phyloP scores from a whole-genome alignment of 2,888 invertebrate species.

The Meghimatium bilineatum region DNA sequence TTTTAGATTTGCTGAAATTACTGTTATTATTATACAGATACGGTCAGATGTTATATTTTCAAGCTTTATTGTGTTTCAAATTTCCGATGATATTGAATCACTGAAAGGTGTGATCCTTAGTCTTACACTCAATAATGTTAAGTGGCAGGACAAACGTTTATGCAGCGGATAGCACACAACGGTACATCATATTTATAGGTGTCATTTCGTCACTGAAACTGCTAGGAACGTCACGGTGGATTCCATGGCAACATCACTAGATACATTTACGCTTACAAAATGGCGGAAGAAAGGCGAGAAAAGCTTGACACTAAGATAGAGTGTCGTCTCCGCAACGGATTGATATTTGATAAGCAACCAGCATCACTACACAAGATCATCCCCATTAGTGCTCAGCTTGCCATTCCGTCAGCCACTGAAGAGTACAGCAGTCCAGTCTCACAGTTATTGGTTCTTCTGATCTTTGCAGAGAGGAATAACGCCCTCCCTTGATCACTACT shows the following conservation, averaged over 20 bases:
- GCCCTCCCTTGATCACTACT: no score
- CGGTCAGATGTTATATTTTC: neutral
- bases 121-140: neutral
- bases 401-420: no score
- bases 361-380: no score
- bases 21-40: neutral
- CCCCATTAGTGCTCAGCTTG: no score
- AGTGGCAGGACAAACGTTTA: conserved; percentile 1
- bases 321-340: no score
- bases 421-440: no score
- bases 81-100: conserved; percentile 7
- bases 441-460: no score
- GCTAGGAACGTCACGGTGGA: neutral
- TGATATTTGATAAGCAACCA: no score
- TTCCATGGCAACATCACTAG: neutral
- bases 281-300: no score
- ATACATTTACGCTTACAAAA: no score
- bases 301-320: no score
- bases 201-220: neutral
- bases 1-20: conserved; percentile 11
- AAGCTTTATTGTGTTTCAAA: neutral
- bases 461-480: no score
- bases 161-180: neutral
- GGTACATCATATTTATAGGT: neutral
- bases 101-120: neutral